Evolutionary conservation across 2,797 vertebrate genomes (phyloP).

Genomic region (Argyrosomus regius): DNA sequence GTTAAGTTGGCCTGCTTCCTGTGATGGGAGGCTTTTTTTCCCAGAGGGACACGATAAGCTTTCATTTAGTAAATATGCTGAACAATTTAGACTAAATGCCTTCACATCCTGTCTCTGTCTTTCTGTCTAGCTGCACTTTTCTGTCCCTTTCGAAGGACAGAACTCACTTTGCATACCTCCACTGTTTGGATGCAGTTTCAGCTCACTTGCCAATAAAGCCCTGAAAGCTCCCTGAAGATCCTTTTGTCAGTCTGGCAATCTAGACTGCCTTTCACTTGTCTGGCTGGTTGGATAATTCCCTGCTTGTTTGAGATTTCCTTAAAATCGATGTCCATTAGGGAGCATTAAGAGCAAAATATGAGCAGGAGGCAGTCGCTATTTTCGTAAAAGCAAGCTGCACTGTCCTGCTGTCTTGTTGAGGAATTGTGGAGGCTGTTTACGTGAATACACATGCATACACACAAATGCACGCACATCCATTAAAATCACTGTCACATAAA

Average conservation of each 20-base stretch:
- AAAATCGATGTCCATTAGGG: slow-evolving; percentile 57
- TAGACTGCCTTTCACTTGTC: slow-evolving; percentile 33
- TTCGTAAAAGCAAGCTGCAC: slow-evolving; percentile 16
- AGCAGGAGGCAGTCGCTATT: slow-evolving; percentile 23
- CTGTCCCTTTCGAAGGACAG: slow-evolving; percentile 30
- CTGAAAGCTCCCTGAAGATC: slow-evolving; percentile 54
- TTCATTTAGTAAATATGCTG: slow-evolving; percentile 53
- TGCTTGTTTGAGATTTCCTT: slow-evolving; percentile 45
- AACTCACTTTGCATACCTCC: slow-evolving; percentile 39
- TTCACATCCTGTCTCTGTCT: slow-evolving; percentile 53
- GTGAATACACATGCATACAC: slow-evolving; percentile 17
- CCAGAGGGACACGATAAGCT: slow-evolving; percentile 42
- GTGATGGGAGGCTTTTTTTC: slow-evolving; percentile 45
- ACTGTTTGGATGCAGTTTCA: slow-evolving; percentile 59
- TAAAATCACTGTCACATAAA: slow-evolving; percentile 20
- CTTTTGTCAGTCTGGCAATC: slow-evolving; percentile 49
- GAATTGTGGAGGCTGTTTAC: slow-evolving; percentile 10
- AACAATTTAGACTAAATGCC: slow-evolving; percentile 54
- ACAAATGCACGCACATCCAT: slow-evolving; percentile 34
- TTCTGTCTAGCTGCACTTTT: slow-evolving; percentile 27
- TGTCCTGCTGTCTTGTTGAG: slow-evolving; percentile 6
- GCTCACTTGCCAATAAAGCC: slow-evolving; percentile 51
- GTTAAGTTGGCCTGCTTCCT: slow-evolving; percentile 59
- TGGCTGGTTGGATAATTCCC: slow-evolving; percentile 24
- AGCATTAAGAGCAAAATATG: slow-evolving; percentile 37